Percentiles rank a stretch among this genome's conserved stretches.
These are phyloP conservation scores for Danionella dracula DNA, from an alignment of 2,797 vertebrate species.

Conservation along the genomic window DNA sequence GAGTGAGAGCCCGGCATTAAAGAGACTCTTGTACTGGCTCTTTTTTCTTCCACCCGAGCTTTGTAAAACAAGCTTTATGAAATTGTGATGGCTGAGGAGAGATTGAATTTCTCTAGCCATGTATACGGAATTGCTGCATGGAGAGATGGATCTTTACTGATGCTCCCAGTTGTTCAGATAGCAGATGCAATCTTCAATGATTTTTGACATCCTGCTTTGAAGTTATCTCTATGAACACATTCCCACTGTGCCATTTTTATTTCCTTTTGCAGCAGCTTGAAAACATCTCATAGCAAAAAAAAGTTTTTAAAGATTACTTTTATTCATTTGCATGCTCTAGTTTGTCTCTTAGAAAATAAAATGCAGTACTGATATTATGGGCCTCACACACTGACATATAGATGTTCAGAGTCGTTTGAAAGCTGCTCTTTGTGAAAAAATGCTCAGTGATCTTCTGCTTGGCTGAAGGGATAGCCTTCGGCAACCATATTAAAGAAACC, in stretches of 20 bases:
- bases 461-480: conserved; percentile 27
- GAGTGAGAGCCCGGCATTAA: conserved; percentile 64
- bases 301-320: neutral
- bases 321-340: neutral
- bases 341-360: neutral
- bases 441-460: conserved; percentile 32
- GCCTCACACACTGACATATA: conserved; percentile 8
- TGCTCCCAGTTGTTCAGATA: conserved; percentile 21
- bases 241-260: neutral
- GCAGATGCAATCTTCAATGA: conserved; percentile 27
- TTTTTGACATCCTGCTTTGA: conserved; percentile 34
- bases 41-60: conserved; percentile 67
- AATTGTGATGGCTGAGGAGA: conserved; percentile 62
- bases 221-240: conserved; percentile 9
- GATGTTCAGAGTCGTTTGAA: conserved; percentile 24
- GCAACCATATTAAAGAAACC: conserved; percentile 31
- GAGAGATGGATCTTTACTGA: conserved; percentile 30
- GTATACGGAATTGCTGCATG: conserved; percentile 31
- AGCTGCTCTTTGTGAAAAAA: conserved; percentile 29
- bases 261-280: neutral
- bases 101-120: conserved; percentile 46
- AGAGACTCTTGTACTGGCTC: conserved; percentile 62
- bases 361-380: neutral
- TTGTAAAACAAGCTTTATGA: conserved; percentile 71
- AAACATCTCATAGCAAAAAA: neutral